These are phyloP conservation scores for Pseudolaguvia tuberculata DNA, from an alignment of 2,113 vertebrate genomes.

Conservation along the genomic window DNA sequence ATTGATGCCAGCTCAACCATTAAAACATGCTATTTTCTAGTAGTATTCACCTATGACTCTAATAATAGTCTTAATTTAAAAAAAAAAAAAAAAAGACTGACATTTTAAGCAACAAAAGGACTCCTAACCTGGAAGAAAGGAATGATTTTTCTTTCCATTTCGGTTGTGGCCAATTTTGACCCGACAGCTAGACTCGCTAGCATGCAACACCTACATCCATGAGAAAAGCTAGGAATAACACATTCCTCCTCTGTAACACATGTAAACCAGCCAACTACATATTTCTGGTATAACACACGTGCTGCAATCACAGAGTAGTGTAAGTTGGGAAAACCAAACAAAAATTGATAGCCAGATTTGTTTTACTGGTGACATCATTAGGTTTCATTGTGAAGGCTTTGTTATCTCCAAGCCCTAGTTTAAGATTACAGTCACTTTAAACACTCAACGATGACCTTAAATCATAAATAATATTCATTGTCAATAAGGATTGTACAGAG, in stretches of 20 bases:
- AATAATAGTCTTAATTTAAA: slow-evolving; percentile 29
- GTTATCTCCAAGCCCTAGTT: background rate
- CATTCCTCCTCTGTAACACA: background rate
- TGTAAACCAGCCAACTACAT: background rate
- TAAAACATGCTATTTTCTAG: slow-evolving; percentile 24
- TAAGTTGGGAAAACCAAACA: background rate
- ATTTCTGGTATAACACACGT: background rate
- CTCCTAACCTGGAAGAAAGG: background rate
- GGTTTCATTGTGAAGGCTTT: background rate
- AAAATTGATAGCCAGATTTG: background rate
- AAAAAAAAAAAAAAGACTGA: no score
- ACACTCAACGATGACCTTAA: slow-evolving; percentile 7
- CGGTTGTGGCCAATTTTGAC: background rate
- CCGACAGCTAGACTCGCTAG: background rate
- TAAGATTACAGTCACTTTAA: background rate
- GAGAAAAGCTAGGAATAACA: background rate
- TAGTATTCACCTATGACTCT: background rate
- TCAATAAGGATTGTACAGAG: slow-evolving; percentile 34
- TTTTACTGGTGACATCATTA: background rate
- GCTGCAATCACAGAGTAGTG: background rate
- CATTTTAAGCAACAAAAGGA: slow-evolving; percentile 12
- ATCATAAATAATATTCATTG: slow-evolving; percentile 31
- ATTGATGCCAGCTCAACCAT: slow-evolving; percentile 27
- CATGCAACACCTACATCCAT: background rate
- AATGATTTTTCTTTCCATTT: background rate